These are phyloP conservation scores for Cisticola juncidis DNA, from an alignment of 2,113 vertebrate species.

Conservation along the genomic window DNA sequence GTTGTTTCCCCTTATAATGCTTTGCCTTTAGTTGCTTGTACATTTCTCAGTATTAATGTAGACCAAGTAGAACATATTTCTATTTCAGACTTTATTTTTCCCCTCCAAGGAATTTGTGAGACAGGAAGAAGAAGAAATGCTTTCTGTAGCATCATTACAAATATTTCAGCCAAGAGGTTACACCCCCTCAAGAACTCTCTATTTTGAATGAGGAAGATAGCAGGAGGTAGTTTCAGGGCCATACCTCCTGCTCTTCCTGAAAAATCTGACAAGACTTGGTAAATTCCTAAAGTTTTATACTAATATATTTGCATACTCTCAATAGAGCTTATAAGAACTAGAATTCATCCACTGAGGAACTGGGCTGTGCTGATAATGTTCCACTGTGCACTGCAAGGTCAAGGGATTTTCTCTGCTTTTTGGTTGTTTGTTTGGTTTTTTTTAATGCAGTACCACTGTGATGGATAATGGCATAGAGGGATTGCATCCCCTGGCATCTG, in stretches of 20 bases:
- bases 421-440: background rate
- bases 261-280: background rate
- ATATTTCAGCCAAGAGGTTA: background rate
- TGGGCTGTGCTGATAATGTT: background rate
- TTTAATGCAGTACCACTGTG: background rate
- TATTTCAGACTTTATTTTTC: background rate
- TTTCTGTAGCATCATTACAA: background rate
- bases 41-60: background rate
- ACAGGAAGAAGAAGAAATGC: background rate
- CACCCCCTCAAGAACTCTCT: background rate
- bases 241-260: background rate
- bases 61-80: background rate
- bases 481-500: background rate
- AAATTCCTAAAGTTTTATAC: background rate
- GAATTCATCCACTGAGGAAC: background rate
- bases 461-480: background rate
- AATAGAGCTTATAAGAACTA: background rate
- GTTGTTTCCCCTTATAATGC: background rate
- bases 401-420: background rate
- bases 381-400: background rate
- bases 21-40: background rate
- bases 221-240: background rate
- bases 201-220: background rate
- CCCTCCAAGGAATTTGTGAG: background rate
- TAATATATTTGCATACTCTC: background rate